Evolutionary conservation across 2,113 vertebrate species (phyloP), one percentile per base, ranked within the genome.

Genomic region (Empidonax traillii): DNA sequence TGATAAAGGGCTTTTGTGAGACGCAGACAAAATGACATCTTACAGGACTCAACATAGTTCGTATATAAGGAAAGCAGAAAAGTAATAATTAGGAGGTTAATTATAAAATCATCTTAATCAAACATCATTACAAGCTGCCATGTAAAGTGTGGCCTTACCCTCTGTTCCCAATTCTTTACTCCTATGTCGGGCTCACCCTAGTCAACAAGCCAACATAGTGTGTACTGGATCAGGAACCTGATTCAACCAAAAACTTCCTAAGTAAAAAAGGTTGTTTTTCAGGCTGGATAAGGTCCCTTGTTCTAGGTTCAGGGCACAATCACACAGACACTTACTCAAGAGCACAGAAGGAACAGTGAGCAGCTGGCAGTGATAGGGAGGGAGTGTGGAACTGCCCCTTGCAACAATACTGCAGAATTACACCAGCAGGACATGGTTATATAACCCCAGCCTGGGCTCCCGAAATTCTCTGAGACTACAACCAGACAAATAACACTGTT

Each of bases 181-280:
- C 30, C 47, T 35, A 2, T 23, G 28, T 43, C 25, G 41, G 33
- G 19, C 9, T 87, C 74, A 20, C 21, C 7, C 7, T 30, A 20
- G 4, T 0, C 2, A 33, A 22, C 28, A 24, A 3, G 13, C 6
- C 59, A 49, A 63, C 21, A 9, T 12, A 30, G 41, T 0, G 0
- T 16, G 15, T 0, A 1, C 68, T 51, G 62, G 12, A 28, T 44
- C 44, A 65, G 27, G 30, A 89, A 65, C 33, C 23, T 20, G 30
- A 61, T 39, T 35, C 19, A 28, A 23, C 17, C 0, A 1, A 28
- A 67, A 59, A 31, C 3, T 51, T 61, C 7, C 5, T 5, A 43
- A 24, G 30, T 33, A 28, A 31, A 37, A 66, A 35, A 8, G 10
- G 16, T 7, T 21, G 5, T 9, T 27, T 83, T 31, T 69, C 27